Evolutionary conservation across 2,797 vertebrate genomes (phyloP), one percentile per base, ranked within the genome.

Genomic region (Pipistrellus pipistrellus): DNA sequence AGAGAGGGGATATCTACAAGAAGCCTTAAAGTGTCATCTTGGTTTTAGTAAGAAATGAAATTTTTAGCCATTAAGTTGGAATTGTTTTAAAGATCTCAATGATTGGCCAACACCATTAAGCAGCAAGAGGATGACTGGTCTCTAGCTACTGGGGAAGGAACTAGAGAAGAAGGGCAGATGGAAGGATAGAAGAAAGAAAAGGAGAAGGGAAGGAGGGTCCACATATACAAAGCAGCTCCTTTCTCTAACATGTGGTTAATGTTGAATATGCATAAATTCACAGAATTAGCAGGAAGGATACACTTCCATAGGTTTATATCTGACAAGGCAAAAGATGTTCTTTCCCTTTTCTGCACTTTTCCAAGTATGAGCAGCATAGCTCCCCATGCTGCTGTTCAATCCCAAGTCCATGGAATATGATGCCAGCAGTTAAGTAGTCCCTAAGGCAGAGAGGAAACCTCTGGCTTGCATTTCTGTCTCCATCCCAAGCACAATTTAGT

Each of bases 1-100:
- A 87, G 32, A 35, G 10, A 27, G 27, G 23, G 2, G 3, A 32
- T 75, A 85, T 88, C 62, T n/a, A 55, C 44, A 14, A 62, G 32
- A 92, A 69, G 9, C 11, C 53, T 89, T 81, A 13, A 80, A 51
- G 48, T 55, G 75, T 95, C 88, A 86, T 35, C 25, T 93, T 72
- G 13, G 32, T 48, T 77, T 89, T 53, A 91, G 23, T 57, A 35
- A 82, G 21, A 90, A 86, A 85, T 59, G 8, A 68, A 57, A 53
- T 44, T 93, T 81, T 78, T 68, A 55, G n/a, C 66, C 6, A 38
- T 59, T 84, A 72, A 10, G 8, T 55, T 80, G 64, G 21, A 86
- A 66, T 21, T 44, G 4, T 86, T 89, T 78, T n/a, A 90, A 94
- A 91, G 30, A 15, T 27, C 18, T 90, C 46, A 23, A 0, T 53